Evolutionary conservation across 2,888 invertebrate species (phyloP), one percentile per base, ranked within the genome.

Genomic region (Hofmannophila pseudospretella): DNA sequence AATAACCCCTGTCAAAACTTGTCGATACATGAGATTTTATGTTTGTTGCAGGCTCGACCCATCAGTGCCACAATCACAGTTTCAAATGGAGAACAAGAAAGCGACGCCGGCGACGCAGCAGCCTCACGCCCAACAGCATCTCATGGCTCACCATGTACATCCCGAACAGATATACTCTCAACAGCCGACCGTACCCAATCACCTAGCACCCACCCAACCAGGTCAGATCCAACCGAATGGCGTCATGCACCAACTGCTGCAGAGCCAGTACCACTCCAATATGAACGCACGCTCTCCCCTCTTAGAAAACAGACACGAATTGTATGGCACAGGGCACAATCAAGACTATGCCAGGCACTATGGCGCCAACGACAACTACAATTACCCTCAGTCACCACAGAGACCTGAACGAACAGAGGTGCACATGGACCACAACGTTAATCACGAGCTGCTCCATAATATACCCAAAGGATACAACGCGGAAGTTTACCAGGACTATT

Each of bases 81-180:
- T 87, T 79, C 68, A 88, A 68, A 92, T 92, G 92, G 92, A 92
- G 75, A 89, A 89, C 69, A 92, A 92, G 72, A 89, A 88, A 58
- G 54, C 72, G 41, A 64, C 70, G 20, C 86, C 88, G 29, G 82
- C 87, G 10, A 85, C 89, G 31, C 89, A 90, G 45, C 90, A 90
- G 66, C 89, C 89, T 28, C 78, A 87, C 12, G 79, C 78, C 1
- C 84, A 85, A 38, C 81, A 80, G 45, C 85, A 84, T 39, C 53
- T 80, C 1, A 75, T 86, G 77, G 78, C 85, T 5, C 87, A 87
- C 40, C 88, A 86, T 56, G 82, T 82, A 2, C 86, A 86, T 39
- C 78, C 82, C 14, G 89, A 82, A 20, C 86, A 85, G 51, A 76
- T 81, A 50, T 88, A 84, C 65, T 77, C 74, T 49, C 86, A 75